A percentile compares a stretch with the other conserved stretches of the same genome.
phyloP scores from a whole-genome alignment of 37 sponge, comb jelly and placozoan species.

The Dysidea cf. avara region DNA sequence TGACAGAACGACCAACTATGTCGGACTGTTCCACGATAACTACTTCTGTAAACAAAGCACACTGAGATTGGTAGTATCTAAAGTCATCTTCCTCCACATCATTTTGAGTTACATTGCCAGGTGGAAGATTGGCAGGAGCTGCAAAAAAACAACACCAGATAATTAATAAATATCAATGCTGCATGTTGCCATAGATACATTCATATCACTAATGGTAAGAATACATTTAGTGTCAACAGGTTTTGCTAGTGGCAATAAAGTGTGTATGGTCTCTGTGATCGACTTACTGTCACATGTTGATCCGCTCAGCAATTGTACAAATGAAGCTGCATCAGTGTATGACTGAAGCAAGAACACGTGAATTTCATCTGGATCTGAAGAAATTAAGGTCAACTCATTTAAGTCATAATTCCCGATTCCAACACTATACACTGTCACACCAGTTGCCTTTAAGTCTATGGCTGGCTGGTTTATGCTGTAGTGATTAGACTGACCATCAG shows the following conservation, averaged over 20 bases:
- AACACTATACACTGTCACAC: conserved; percentile 68
- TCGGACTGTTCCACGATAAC: conserved; percentile 86
- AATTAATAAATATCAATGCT: too few relatives aligned
- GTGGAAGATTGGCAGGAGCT: conserved; percentile 80
- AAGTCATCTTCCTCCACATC: conserved; percentile 79
- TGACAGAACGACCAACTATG: conserved; percentile 50
- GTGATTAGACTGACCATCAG: conserved; percentile 72
- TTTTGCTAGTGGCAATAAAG: too few relatives aligned
- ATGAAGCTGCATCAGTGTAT: conserved; percentile 55
- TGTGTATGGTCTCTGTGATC: neutral
- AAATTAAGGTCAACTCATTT: conserved; percentile 70
- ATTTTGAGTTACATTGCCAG: conserved; percentile 74
- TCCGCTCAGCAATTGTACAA: conserved; percentile 77
- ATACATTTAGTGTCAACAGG: too few relatives aligned
- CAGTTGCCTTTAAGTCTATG: conserved; percentile 40
- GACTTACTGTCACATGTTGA: conserved; percentile 84
- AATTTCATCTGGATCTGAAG: conserved; percentile 68
- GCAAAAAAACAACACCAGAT: too few relatives aligned
- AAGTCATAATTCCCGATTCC: conserved; percentile 69
- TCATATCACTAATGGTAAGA: too few relatives aligned
- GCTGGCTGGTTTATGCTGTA: conserved; percentile 31
- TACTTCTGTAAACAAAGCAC: conserved; percentile 56
- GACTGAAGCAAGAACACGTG: conserved; percentile 78
- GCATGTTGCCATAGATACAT: too few relatives aligned
- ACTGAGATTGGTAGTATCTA: conserved; percentile 77